Conservation (phyloP, 2,888 invertebrate genomes). For the Cotesia congregata region DNA sequence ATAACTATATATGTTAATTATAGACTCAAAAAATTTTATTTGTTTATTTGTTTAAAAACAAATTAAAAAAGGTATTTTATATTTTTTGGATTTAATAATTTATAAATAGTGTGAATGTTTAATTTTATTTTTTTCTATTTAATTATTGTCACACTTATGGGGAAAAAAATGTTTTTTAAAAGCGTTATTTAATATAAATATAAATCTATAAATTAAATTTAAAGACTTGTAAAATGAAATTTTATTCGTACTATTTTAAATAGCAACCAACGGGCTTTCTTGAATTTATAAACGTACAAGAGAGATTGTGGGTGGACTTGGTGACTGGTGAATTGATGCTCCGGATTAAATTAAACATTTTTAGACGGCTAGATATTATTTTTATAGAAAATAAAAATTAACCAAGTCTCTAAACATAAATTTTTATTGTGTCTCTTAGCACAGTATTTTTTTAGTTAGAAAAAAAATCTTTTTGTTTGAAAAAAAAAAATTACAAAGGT, state of each 20-base stretch:
- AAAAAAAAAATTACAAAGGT: not conserved
- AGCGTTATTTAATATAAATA: constrained; percentile 59
- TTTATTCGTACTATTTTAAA: constrained; percentile 61
- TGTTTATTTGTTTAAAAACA: not conserved
- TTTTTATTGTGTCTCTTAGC: not conserved
- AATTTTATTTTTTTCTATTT: not conserved
- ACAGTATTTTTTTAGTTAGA: not conserved
- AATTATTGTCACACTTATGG: not conserved
- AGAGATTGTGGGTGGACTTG: constrained; percentile 55
- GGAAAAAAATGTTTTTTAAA: constrained; percentile 39
- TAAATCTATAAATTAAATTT: constrained; percentile 14
- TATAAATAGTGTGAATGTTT: not conserved
- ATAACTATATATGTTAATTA: too few relatives aligned
- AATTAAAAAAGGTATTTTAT: not conserved
- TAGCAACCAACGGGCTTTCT: constrained; percentile 60
- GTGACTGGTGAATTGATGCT: constrained; percentile 61
- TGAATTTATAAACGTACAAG: constrained; percentile 63
- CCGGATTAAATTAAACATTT: constrained; percentile 60
- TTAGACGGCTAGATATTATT: constrained; percentile 11
- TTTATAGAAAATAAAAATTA: not conserved
- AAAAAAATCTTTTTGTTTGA: not conserved
- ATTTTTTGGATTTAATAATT: not conserved
- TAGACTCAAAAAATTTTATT: too few relatives aligned
- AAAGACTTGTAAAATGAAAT: not conserved
- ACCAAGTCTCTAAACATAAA: too few relatives aligned